Conservation (phyloP, 2,797 vertebrate species). For the Diplodus sargus region DNA sequence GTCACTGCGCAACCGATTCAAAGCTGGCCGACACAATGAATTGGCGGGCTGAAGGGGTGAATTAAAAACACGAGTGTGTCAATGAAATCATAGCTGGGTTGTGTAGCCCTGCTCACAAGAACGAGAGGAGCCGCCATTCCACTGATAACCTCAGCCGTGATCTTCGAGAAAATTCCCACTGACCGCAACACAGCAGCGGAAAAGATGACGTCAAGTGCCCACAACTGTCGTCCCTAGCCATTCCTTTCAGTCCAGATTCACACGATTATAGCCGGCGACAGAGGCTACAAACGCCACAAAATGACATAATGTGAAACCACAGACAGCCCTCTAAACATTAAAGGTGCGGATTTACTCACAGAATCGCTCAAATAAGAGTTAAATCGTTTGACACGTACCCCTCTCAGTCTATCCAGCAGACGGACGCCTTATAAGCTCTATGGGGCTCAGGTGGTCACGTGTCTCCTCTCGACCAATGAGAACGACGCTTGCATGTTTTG, state of each 20-base stretch:
- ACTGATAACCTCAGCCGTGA: slow-evolving; percentile 41
- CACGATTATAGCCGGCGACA: slow-evolving; percentile 3
- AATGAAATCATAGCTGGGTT: not conserved
- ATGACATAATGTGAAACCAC: not conserved
- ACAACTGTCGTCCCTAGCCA: slow-evolving; percentile 59
- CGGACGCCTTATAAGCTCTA: slow-evolving; percentile 75
- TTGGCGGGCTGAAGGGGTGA: slow-evolving; percentile 19
- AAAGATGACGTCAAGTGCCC: slow-evolving; percentile 87
- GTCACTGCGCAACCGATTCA: slow-evolving; percentile 85
- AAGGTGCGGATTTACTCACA: slow-evolving; percentile 38
- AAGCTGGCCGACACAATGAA: slow-evolving; percentile 31
- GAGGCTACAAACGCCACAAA: not conserved
- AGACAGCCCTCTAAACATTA: slow-evolving; percentile 11
- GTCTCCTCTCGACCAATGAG: slow-evolving; percentile 73
- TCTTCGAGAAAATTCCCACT: slow-evolving; percentile 85
- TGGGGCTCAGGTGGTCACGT: slow-evolving; percentile 75
- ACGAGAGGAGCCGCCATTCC: slow-evolving; percentile 2
- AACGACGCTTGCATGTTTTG: slow-evolving; percentile 78
- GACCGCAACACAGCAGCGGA: slow-evolving; percentile 83
- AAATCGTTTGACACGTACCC: slow-evolving; percentile 75
- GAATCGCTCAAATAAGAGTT: slow-evolving; percentile 30
- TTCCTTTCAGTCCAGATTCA: slow-evolving; percentile 49
- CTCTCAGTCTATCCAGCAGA: slow-evolving; percentile 72
- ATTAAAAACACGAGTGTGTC: not conserved
- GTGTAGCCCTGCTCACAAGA: not conserved